These are phyloP conservation scores for Papilio helenus DNA, from an alignment of 1,140 invertebrate genomes.

Conservation along the genomic window DNA sequence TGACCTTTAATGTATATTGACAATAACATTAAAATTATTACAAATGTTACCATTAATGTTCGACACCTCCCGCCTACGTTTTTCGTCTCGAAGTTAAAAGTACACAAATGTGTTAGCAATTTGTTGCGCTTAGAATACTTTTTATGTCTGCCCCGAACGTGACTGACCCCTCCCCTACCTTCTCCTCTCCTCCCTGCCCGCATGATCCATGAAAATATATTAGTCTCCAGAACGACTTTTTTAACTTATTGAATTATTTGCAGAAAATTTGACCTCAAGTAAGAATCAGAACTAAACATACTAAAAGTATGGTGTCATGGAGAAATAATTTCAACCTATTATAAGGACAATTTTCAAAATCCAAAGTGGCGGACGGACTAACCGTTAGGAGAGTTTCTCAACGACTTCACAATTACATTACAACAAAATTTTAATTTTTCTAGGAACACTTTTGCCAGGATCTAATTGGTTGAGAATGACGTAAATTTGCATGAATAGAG, in stretches of 20 bases:
- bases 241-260: background rate
- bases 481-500: constrained; percentile 10
- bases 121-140: constrained; percentile 6
- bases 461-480: background rate
- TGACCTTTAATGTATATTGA: background rate
- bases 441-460: background rate
- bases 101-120: background rate
- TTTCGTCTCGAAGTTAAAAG: background rate
- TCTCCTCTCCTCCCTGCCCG: background rate
- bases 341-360: too few species aligned
- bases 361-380: too few species aligned
- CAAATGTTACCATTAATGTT: background rate
- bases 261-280: too few species aligned
- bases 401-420: too few species aligned
- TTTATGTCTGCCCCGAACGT: background rate
- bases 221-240: background rate
- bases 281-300: too few species aligned
- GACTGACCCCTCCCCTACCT: background rate
- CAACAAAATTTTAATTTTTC: background rate
- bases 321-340: too few species aligned
- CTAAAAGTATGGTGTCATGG: too few species aligned
- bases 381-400: too few species aligned
- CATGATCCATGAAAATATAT: background rate
- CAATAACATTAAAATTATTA: background rate
- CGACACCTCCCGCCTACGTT: background rate